Percentiles rank a stretch among this genome's conserved stretches.
Evolutionary conservation across 2,797 vertebrate genomes (phyloP).

Genomic region (Danio tinwini): DNA sequence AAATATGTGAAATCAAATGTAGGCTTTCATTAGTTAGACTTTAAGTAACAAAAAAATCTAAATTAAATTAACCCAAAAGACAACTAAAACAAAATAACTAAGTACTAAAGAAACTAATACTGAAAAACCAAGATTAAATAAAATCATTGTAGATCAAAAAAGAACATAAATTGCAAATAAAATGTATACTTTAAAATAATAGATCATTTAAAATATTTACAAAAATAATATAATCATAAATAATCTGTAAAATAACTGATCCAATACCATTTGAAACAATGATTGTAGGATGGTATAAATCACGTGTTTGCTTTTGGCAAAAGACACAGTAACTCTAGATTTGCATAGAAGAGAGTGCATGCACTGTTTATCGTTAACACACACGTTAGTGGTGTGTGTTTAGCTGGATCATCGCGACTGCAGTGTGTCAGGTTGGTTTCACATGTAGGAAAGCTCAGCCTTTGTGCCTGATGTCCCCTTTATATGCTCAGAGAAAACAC

Average conservation of each 20-base stretch:
- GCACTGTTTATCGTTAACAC: background rate
- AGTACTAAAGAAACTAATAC: too few relatives aligned
- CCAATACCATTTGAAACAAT: background rate
- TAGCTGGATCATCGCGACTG: background rate
- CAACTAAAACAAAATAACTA: too few relatives aligned
- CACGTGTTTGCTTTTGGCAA: background rate
- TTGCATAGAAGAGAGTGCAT: conserved; percentile 2
- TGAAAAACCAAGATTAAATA: too few relatives aligned
- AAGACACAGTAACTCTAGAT: background rate
- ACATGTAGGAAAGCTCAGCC: background rate
- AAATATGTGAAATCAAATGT: too few relatives aligned
- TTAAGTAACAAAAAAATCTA: too few relatives aligned
- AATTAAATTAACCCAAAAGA: too few relatives aligned
- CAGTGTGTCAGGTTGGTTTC: background rate
- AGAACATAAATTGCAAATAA: background rate
- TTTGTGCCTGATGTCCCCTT: conserved; percentile 15
- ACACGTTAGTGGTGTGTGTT: conserved; percentile 1
- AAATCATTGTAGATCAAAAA: too few relatives aligned
- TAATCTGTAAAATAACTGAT: background rate
- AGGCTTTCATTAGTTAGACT: too few relatives aligned
- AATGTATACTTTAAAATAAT: background rate
- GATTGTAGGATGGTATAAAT: background rate
- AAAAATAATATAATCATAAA: too few relatives aligned
- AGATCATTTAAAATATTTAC: background rate
- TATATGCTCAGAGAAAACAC: background rate